Percentiles rank a stretch among this genome's conserved stretches.
Evolutionary conservation across 1,140 invertebrate genomes (phyloP).

Genomic region (Halyomorpha halys): DNA sequence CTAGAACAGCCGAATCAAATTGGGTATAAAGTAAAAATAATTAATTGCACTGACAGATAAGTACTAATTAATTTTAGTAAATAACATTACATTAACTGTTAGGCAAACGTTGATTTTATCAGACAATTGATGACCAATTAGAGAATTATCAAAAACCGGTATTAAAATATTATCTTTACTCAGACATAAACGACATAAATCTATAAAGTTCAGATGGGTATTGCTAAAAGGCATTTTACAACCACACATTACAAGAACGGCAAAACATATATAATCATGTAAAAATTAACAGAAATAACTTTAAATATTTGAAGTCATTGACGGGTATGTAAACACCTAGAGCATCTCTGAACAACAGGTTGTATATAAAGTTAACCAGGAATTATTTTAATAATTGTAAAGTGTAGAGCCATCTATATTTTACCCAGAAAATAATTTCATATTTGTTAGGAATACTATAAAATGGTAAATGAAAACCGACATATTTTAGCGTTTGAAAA

Average conservation of each 20-base stretch:
- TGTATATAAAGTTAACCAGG: too few relatives aligned
- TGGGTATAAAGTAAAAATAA: not conserved
- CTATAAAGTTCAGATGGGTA: not conserved
- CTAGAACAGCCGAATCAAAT: not conserved
- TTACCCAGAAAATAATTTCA: too few relatives aligned
- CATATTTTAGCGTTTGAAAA: too few relatives aligned
- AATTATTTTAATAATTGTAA: too few relatives aligned
- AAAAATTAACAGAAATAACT: too few relatives aligned
- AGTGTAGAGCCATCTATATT: too few relatives aligned
- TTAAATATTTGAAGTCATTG: too few relatives aligned
- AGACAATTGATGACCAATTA: not conserved
- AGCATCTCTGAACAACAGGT: too few relatives aligned
- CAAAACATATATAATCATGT: too few relatives aligned
- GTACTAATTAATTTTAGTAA: not conserved
- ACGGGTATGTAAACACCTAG: too few relatives aligned
- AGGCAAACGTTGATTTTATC: slow-evolving; percentile 7
- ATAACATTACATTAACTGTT: not conserved
- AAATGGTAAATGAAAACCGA: too few relatives aligned
- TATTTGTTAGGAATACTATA: too few relatives aligned
- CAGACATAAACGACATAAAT: slow-evolving; percentile 15
- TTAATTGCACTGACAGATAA: not conserved
- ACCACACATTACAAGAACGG: not conserved
- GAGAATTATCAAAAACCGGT: slow-evolving; percentile 8
- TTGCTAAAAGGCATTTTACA: not conserved
- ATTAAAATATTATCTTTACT: not conserved